Percentiles rank a stretch among this genome's conserved stretches.
Conservation (phyloP, 1,140 invertebrate species). For the Nebria ingens region DNA sequence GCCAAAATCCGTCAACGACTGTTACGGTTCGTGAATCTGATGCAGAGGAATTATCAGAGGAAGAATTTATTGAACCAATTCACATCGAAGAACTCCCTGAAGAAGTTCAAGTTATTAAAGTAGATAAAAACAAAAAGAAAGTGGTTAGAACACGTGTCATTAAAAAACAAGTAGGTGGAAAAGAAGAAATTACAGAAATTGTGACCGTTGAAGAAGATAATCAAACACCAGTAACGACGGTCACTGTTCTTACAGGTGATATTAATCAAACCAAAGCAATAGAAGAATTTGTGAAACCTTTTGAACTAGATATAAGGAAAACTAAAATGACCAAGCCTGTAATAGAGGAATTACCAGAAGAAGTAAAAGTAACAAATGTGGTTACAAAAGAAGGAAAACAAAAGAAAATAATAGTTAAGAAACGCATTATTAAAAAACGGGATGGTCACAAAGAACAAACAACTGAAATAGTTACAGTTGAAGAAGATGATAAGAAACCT, state of each 20-base stretch:
- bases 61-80: conserved; percentile 19
- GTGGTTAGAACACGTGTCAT: conserved; percentile 27
- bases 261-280: conserved; percentile 15
- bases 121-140: conserved; percentile 30
- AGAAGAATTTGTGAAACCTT: conserved; percentile 7
- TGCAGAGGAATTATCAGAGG: conserved; percentile 25
- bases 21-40: conserved; percentile 21
- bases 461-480: conserved; percentile 27
- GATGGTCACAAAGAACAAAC: conserved; percentile 25
- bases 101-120: conserved; percentile 28
- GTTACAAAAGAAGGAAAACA: conserved; percentile 15
- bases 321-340: conserved; percentile 9
- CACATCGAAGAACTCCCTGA: conserved; percentile 32
- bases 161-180: conserved; percentile 35
- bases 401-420: conserved; percentile 17
- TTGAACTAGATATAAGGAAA: conserved; percentile 4
- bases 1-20: conserved; percentile 26
- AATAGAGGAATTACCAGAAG: conserved; percentile 31
- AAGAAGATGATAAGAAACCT: conserved; percentile 22
- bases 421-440: conserved; percentile 20
- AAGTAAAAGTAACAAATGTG: conserved; percentile 32
- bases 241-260: conserved; percentile 19
- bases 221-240: conserved; percentile 24
- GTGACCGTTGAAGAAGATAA: conserved; percentile 37
- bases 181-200: conserved; percentile 36